A percentile compares a stretch with the other conserved stretches of the same genome.
Conservation (phyloP, 2,797 vertebrate genomes). For the Mormyrops boulengeri region DNA sequence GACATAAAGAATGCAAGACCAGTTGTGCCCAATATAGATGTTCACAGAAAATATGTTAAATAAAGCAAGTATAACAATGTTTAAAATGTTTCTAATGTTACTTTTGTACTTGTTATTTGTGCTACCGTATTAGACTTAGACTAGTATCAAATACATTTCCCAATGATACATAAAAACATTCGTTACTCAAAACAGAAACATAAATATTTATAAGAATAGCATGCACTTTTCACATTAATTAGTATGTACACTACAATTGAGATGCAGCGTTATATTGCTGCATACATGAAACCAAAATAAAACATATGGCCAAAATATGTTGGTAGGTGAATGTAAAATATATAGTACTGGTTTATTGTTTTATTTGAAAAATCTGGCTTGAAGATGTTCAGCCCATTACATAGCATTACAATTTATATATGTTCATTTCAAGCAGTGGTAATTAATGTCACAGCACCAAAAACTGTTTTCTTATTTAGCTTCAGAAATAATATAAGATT, state of each 20-base stretch:
- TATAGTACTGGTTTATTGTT: not conserved
- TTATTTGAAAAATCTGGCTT: not conserved
- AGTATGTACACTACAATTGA: not conserved
- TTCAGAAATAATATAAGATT: not conserved
- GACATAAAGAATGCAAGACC: not conserved
- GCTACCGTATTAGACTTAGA: not conserved
- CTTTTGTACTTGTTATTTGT: not conserved
- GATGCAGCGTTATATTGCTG: not conserved
- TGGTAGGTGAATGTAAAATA: not conserved
- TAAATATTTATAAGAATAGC: constrained; percentile 1
- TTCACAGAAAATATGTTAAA: not conserved
- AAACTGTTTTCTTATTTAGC: not conserved
- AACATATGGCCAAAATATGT: not conserved
- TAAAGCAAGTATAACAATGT: not conserved
- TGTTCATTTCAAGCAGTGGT: not conserved
- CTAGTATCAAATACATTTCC: not conserved
- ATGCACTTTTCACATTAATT: not conserved
- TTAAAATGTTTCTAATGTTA: not conserved
- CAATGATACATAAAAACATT: not conserved
- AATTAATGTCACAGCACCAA: not conserved
- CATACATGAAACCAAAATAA: not conserved
- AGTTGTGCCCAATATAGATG: not conserved
- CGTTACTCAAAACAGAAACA: not conserved
- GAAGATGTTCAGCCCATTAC: not conserved
- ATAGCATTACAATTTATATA: not conserved